Evolutionary conservation across 2,888 invertebrate genomes (phyloP), one percentile per base, ranked within the genome.

Genomic region (Dynastes tityus): DNA sequence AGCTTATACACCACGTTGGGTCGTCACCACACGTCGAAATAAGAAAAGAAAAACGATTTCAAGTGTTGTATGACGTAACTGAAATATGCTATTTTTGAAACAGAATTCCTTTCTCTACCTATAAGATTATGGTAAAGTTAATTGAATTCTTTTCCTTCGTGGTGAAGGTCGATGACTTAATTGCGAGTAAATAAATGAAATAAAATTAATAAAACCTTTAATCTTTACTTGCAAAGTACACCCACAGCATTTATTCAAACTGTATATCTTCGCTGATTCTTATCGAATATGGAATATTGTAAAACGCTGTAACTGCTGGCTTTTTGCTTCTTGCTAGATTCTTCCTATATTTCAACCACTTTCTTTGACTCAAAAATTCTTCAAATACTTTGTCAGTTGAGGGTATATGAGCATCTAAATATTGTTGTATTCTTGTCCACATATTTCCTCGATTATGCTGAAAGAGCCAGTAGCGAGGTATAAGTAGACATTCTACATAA

Each of bases 391-490:
- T 87, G 82, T 91, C 88, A 67, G 91, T 90, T 2, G 88, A 89
- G 0, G 93, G 93, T 83, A 93, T 92, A 87, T 91, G 89, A 0
- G 90, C 90, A 78, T 92, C 90, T 76, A 94, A 87, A 83, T 91
- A 93, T 71, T 92, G 90, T 82, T 90, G 89, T 40, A 93, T 91
- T 51, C 92, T 90, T 29, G 91, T 90, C 93, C 94, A 94, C 58
- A 80, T 9, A 83, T 93, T 92, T 11, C 92, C 92, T 0, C 90
- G 90, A 85, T 93, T 93, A 65, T 92, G 91, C 82, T 93, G 92
- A 55, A 93, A 85, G 22, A 95, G 88, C 92, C 94, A 95, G 83
- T 93, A 92, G 80, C 92, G 91, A 0, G 95, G 95, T 78, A 95
- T 87, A 53, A 94, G 87, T 84, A 95, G 89, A 82, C 94, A 94